phyloP scores from a whole-genome alignment of 64 coral and sea anemone genomes.

The Pocillopora verrucosa region DNA sequence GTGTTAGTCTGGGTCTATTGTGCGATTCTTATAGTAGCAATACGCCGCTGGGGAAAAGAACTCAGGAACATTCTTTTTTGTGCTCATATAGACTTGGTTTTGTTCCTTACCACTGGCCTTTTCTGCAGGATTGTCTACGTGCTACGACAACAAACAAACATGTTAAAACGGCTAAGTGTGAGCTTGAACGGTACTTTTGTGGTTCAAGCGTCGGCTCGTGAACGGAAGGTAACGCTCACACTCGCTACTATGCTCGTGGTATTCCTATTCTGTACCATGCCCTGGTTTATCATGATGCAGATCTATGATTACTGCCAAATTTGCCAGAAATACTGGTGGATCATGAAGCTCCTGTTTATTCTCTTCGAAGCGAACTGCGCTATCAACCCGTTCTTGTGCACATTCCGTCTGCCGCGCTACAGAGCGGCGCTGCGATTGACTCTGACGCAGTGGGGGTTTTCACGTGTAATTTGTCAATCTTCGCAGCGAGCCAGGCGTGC shows the following conservation, averaged over 20 bases:
- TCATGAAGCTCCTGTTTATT: constrained; percentile 66
- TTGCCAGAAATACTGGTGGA: constrained; percentile 56
- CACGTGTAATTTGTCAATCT: not conserved
- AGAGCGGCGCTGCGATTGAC: constrained; percentile 8
- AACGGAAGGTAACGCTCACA: constrained; percentile 72
- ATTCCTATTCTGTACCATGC: constrained; percentile 72
- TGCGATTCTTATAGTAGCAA: constrained; percentile 22
- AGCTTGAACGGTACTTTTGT: constrained; percentile 23
- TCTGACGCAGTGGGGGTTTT: not conserved
- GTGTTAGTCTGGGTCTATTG: constrained; percentile 59
- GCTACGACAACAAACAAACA: constrained; percentile 51
- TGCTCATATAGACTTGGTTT: constrained; percentile 57
- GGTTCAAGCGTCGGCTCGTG: constrained; percentile 35
- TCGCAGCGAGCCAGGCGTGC: not conserved
- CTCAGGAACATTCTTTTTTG: constrained; percentile 70
- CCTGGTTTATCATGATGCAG: constrained; percentile 84
- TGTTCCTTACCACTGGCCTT: constrained; percentile 54
- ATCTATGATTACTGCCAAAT: constrained; percentile 48
- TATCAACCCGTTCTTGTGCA: constrained; percentile 72
- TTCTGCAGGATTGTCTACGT: constrained; percentile 47
- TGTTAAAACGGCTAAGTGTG: constrained; percentile 40
- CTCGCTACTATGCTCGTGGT: constrained; percentile 56
- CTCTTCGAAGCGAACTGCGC: constrained; percentile 78
- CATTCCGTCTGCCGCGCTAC: constrained; percentile 70
- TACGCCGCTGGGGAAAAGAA: constrained; percentile 34